A percentile compares a stretch with the other conserved stretches of the same genome.
phyloP scores from a whole-genome alignment of 2,113 vertebrate genomes.

The Lathamus discolor region DNA sequence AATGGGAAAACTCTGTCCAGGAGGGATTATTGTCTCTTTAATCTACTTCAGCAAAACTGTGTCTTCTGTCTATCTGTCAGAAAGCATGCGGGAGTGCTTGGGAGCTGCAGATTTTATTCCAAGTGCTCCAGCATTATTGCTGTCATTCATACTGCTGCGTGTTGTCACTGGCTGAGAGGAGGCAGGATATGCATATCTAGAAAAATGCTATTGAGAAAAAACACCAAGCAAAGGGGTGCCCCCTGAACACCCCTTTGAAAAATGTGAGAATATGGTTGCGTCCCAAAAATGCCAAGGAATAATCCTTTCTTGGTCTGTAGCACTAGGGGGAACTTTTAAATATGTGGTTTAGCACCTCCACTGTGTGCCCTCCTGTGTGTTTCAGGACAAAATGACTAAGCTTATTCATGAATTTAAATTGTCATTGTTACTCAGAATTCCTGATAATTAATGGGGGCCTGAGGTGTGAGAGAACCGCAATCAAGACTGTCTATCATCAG shows the following conservation, averaged over 20 bases:
- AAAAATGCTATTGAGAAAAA: background rate
- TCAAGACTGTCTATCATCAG: background rate
- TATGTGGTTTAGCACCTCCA: accelerated
- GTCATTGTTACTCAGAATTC: background rate
- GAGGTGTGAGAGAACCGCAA: background rate
- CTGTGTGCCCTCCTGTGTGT: background rate
- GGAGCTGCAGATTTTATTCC: background rate
- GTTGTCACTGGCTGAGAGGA: background rate
- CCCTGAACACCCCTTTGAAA: background rate
- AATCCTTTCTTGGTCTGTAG: background rate
- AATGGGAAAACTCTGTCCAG: background rate
- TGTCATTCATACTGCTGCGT: background rate
- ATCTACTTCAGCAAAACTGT: background rate
- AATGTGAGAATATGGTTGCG: background rate
- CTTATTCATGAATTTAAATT: background rate
- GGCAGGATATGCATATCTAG: background rate
- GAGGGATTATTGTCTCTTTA: background rate
- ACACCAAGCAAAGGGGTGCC: background rate
- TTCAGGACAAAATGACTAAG: background rate
- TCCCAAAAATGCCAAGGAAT: background rate
- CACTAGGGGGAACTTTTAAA: background rate
- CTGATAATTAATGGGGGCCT: background rate
- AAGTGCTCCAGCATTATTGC: background rate
- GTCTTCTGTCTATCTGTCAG: background rate
- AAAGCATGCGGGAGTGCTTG: background rate